These are phyloP conservation scores for Notiomystis cincta DNA, from an alignment of 2,113 vertebrate species.

Conservation along the genomic window DNA sequence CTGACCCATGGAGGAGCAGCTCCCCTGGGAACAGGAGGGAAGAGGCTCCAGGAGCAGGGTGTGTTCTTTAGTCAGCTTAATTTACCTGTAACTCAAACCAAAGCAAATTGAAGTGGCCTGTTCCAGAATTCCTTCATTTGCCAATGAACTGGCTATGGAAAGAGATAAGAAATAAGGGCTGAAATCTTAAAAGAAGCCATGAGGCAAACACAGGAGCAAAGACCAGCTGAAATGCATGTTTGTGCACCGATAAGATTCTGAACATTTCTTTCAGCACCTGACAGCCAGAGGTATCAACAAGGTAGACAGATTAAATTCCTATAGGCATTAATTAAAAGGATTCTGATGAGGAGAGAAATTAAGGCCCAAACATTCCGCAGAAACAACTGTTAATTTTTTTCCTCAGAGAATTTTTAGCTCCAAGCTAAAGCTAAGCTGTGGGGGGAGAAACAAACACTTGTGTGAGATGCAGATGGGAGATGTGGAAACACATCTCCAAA, in stretches of 20 bases:
- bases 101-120: neutral
- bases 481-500: neutral
- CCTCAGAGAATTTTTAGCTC: neutral
- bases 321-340: slow-evolving; percentile 54
- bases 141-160: neutral
- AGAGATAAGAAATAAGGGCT: neutral
- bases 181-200: slow-evolving; percentile 21
- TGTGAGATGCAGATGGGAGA: neutral
- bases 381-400: slow-evolving; percentile 9
- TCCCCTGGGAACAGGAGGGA: neutral
- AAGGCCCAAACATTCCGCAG: neutral
- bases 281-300: slow-evolving; percentile 50
- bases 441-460: neutral
- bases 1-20: rapidly evolving
- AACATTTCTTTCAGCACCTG: slow-evolving; percentile 14
- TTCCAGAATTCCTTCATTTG: neutral
- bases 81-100: neutral
- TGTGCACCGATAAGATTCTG: slow-evolving; percentile 4
- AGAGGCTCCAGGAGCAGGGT: neutral
- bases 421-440: neutral
- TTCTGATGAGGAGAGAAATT: slow-evolving; percentile 36
- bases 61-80: neutral
- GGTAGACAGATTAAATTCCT: slow-evolving; percentile 59
- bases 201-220: neutral
- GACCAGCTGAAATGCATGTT: neutral